Evolutionary conservation across 2,113 vertebrate genomes (phyloP).

Genomic region (Etia nguti): DNA sequence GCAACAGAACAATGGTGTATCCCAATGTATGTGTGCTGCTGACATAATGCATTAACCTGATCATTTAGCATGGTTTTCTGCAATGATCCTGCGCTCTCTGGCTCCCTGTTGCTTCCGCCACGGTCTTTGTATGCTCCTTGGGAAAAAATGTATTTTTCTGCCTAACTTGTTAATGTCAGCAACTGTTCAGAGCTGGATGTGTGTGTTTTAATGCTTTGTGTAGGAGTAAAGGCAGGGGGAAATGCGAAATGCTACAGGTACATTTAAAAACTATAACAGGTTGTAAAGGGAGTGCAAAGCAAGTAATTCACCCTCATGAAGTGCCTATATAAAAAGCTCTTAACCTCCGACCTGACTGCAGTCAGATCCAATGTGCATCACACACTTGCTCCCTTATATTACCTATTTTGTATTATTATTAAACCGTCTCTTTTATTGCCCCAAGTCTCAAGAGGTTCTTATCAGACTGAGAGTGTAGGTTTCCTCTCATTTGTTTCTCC

Average conservation of each 20-base stretch:
- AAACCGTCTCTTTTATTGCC: neutral
- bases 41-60: neutral
- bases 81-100: neutral
- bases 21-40: neutral
- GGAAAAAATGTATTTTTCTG: neutral
- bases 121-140: neutral
- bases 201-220: neutral
- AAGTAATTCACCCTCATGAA: neutral
- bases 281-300: neutral
- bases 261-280: neutral
- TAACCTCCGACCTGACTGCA: neutral
- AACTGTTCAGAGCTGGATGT: neutral
- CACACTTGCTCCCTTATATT: neutral
- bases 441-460: neutral
- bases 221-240: neutral
- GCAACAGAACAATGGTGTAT: neutral
- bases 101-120: neutral
- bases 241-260: neutral
- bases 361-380: neutral
- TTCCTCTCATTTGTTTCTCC: neutral
- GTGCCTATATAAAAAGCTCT: neutral
- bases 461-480: neutral
- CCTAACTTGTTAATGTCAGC: neutral
- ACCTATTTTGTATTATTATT: neutral
- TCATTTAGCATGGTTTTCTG: neutral